Evolutionary conservation across 2,888 invertebrate genomes (phyloP), one percentile per base, ranked within the genome.

Genomic region (Acrobasis suavella): DNA sequence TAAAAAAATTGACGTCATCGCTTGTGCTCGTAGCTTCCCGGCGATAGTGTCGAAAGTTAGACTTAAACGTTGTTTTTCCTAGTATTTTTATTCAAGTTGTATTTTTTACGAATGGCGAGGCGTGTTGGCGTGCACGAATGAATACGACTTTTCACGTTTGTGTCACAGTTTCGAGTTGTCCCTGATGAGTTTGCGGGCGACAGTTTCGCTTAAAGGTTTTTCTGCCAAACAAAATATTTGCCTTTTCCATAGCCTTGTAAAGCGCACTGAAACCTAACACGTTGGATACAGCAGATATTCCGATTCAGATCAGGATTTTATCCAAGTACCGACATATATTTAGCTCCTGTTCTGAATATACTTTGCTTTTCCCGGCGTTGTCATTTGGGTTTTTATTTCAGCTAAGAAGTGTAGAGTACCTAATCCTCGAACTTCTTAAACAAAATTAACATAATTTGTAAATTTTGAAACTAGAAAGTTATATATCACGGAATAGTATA

Each of bases 181-280:
- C 58, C 46, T 61, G 64, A 58, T 61, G 61, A 64, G 60, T 56
- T 32, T 37, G 50, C 56, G 39, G 22, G 55, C 50, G 16, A 55
- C 51, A 56, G 55, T 51, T 50, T 50, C 32, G 16, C 17, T 52
- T 51, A 54, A 58, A 62, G 59, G 50, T 46, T 59, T 61, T 58
- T 46, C 51, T 39, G 58, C 50, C 39, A 59, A 39, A 39, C 22
- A 55, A 16, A 38, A 32, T 51, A 64, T 55, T 55, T 52, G 22
- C 16, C 50, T 59, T 64, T 64, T 62, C 22, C 14, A 12, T 42
- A 22, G 17, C 14, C 42, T 42, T 14, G 17, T 42, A 56, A 55
- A 55, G 55, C 37, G 5, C 37, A 15, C 54, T 32, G 32, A 32
- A 32, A 32, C 32, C 46, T 6, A 46, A 46, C 46, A 12, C 46